These are phyloP conservation scores for Ruditapes philippinarum DNA, from an alignment of 1,140 invertebrate species.

Conservation along the genomic window DNA sequence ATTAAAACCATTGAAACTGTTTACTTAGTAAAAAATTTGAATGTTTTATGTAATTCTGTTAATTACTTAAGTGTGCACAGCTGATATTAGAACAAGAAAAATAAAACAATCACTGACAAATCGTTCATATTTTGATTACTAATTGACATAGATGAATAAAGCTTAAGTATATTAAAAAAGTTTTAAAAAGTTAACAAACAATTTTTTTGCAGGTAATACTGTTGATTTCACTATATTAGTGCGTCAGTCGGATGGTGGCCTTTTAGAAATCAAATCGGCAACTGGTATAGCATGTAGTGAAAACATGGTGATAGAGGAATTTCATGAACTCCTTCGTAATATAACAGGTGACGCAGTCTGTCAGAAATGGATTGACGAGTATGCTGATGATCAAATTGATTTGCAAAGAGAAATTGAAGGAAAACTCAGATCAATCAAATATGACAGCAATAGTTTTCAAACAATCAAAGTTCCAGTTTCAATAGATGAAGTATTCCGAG, in stretches of 20 bases:
- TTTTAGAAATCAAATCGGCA: conserved; percentile 53
- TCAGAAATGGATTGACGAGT: conserved; percentile 36
- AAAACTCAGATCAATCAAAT: conserved; percentile 26
- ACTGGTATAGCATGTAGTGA: conserved; percentile 53
- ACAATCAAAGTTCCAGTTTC: conserved; percentile 42
- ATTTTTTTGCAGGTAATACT: conserved; percentile 35
- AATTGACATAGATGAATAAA: too few relatives aligned
- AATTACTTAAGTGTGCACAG: too few relatives aligned
- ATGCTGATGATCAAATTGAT: conserved; percentile 44
- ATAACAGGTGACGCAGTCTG: conserved; percentile 25
- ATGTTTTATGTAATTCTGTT: too few relatives aligned
- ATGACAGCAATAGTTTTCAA: background rate
- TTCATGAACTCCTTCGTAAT: conserved; percentile 34
- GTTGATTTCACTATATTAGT: conserved; percentile 57
- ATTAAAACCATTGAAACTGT: too few relatives aligned
- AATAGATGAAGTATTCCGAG: conserved; percentile 1
- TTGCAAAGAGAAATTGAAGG: conserved; percentile 57
- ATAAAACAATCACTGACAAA: too few relatives aligned
- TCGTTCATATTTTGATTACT: too few relatives aligned
- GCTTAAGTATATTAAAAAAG: too few relatives aligned
- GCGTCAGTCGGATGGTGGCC: background rate
- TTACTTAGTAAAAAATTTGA: too few relatives aligned
- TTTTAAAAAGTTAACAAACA: too few relatives aligned
- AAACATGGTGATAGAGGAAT: conserved; percentile 49
- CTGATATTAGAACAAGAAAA: too few relatives aligned